Evolutionary conservation across 2,888 invertebrate genomes (phyloP).

Genomic region (Cancer borealis): DNA sequence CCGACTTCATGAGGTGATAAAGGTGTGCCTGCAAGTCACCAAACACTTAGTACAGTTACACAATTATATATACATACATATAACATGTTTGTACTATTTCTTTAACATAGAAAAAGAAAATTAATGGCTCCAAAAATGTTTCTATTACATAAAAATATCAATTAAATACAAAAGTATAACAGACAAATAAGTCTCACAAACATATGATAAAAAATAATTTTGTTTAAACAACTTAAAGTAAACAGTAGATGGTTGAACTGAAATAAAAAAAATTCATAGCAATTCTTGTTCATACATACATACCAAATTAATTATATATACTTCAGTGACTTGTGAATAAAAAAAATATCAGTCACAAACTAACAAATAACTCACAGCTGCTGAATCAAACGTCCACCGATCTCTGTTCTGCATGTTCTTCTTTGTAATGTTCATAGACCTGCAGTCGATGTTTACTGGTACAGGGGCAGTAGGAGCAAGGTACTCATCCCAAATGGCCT

Average conservation of each 20-base stretch:
- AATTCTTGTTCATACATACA: not conserved
- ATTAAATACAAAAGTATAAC: not conserved
- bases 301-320: not conserved
- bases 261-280: not conserved
- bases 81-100: not conserved
- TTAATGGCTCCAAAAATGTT: not conserved
- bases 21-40: conserved; percentile 91
- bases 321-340: not conserved
- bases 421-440: conserved; percentile 91
- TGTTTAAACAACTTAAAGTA: not conserved
- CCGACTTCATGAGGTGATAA: conserved; percentile 99
- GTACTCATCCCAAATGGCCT: conserved; percentile 95
- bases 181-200: not conserved
- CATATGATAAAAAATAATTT: not conserved
- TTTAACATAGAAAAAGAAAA: not conserved
- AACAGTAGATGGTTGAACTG: too few species aligned
- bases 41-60: not conserved
- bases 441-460: conserved; percentile 98
- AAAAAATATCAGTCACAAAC: not conserved
- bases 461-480: conserved; percentile 95
- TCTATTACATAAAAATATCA: not conserved
- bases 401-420: conserved; percentile 91
- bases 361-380: conserved; percentile 87
- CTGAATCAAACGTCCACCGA: conserved; percentile 97
- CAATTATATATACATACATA: not conserved